Base-by-base conservation (phyloP, 2,797 vertebrate species). In the Pipistrellus nathusii region DNA sequence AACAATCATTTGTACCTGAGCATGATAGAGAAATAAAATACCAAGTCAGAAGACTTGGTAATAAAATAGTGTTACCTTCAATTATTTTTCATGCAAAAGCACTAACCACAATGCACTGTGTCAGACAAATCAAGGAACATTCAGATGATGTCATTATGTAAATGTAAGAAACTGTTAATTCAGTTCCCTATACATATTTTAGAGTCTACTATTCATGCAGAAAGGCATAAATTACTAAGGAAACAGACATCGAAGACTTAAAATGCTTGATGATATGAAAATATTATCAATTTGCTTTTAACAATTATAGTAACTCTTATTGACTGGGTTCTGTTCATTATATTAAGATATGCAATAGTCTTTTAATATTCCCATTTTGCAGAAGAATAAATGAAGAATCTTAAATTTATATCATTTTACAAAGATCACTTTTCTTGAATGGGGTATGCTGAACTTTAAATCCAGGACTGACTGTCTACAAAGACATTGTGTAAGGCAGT, bases 81-180 rank as follows among this genome's bases (percentile, higher is more conserved):
- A 76, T 68, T 68, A 20, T 32, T 66, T 32, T 53, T 76, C 12
- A 20, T 82, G 3, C 35, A 7, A 89, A 80, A 72, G 35, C 38
- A n/a, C 8, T 75, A 87, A 85, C 15, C 5, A 25, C n/a, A 57
- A 66, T 44, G 8, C 23, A 55, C 7, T 73, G 21, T 78, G 11
- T 85, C 64, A 57, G n/a, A 6, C 85, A 91, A 64, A 81, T 89
- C 76, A 64, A 75, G 10, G 27, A 90, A 78, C n/a, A 71, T 32
- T 85, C n/a, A 62, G 18, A 75, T 25, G 5, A 90, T 38, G 4
- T 53, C 53, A 88, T n/a, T 3, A 17, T 15, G 1, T 57, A 77
- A 93, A 59, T 20, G 2, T 35, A 69, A 83, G 32, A 55, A 5
- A 88, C 35, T 38, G 20, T 81, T 92, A 72, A 82, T 23, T 66